Conservation (phyloP, 2,797 vertebrate species). For the Coregonus ussuriensis region DNA sequence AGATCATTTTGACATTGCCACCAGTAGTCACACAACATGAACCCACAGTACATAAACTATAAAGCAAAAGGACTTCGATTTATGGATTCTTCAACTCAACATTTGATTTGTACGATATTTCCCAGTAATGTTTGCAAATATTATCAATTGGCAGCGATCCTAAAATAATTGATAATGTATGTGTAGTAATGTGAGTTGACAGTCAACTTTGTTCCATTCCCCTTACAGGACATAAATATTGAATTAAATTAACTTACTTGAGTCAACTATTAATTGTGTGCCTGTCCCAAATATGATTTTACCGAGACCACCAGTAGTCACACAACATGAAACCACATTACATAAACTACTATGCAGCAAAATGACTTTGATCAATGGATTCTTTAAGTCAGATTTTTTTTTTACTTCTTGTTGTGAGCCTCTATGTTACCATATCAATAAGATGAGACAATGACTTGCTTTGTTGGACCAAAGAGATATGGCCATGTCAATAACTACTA, state of each 20-base stretch:
- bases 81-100: not conserved
- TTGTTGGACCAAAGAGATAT: not conserved
- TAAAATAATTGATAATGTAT: not conserved
- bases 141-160: not conserved
- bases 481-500: not conserved
- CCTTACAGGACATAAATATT: constrained; percentile 6
- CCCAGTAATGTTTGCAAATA: not conserved
- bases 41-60: not conserved
- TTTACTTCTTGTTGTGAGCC: not conserved
- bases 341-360: not conserved
- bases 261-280: constrained; percentile 10
- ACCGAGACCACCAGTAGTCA: constrained; percentile 1
- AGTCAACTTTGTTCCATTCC: constrained; percentile 32
- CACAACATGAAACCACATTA: not conserved
- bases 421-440: not conserved
- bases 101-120: not conserved
- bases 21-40: constrained; percentile 23
- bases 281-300: constrained; percentile 30
- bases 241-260: constrained; percentile 44
- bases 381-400: not conserved
- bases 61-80: not conserved
- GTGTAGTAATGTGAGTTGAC: constrained; percentile 1
- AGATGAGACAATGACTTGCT: not conserved
- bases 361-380: not conserved
- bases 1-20: constrained; percentile 18